These are phyloP conservation scores for Mormyrops boulengeri DNA, from an alignment of 2,797 vertebrate genomes.

Conservation along the genomic window DNA sequence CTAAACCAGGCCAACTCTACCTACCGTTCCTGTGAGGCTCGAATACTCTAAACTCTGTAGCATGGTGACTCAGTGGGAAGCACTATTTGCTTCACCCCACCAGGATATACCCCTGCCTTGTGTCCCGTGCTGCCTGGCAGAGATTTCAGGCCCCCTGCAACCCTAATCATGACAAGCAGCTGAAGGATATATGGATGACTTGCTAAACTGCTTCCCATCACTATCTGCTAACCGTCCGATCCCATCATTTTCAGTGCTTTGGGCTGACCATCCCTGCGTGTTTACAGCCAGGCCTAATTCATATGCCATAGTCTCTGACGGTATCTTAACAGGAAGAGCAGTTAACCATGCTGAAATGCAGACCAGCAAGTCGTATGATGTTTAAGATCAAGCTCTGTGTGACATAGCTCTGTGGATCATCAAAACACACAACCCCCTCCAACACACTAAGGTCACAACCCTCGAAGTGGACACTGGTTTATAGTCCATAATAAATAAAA, in stretches of 20 bases:
- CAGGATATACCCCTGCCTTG: not conserved
- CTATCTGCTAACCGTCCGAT: not conserved
- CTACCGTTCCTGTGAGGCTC: not conserved
- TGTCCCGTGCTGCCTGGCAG: not conserved
- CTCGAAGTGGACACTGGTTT: not conserved
- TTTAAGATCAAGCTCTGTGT: not conserved
- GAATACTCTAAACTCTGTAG: not conserved
- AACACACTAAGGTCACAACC: not conserved
- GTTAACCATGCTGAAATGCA: not conserved
- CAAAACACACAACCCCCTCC: not conserved
- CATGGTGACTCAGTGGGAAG: not conserved
- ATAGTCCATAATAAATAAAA: not conserved
- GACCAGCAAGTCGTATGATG: not conserved
- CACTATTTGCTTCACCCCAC: not conserved
- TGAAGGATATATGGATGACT: not conserved
- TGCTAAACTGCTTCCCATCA: not conserved
- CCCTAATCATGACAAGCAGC: not conserved
- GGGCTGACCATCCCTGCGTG: not conserved
- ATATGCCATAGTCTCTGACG: not conserved
- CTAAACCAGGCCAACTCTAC: not conserved
- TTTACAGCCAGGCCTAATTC: not conserved
- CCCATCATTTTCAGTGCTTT: not conserved
- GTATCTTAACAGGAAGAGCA: not conserved
- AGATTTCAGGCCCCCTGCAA: not conserved
- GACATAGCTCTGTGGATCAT: not conserved